Evolutionary conservation across 2,888 invertebrate species (phyloP).

Genomic region (Lepidochrysops patricia): DNA sequence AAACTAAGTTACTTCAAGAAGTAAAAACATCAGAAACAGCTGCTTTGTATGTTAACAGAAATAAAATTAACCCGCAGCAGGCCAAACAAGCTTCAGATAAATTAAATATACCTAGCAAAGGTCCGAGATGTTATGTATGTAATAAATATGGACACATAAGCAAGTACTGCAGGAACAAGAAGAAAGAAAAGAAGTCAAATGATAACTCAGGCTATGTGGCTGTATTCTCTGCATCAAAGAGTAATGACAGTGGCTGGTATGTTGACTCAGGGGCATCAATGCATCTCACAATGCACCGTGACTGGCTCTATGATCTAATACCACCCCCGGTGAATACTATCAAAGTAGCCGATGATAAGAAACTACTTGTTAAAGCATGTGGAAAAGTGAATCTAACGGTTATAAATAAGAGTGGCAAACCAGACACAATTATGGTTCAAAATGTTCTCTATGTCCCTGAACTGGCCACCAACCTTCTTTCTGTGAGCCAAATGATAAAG

Average conservation of each 20-base stretch:
- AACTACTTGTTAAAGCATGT: conserved; percentile 18
- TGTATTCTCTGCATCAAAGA: conserved; percentile 8
- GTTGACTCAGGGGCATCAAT: neutral
- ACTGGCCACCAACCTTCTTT: conserved; percentile 24
- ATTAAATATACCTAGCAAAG: neutral
- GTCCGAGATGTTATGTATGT: conserved; percentile 20
- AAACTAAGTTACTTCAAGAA: conserved; percentile 20
- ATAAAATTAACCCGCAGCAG: neutral
- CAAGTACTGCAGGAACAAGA: neutral
- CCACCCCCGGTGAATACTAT: conserved; percentile 13
- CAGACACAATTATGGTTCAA: conserved; percentile 19
- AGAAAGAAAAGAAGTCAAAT: neutral
- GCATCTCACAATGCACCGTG: conserved; percentile 15
- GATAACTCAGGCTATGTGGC: conserved; percentile 2
- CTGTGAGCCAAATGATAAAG: conserved; percentile 23
- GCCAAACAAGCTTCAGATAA: neutral
- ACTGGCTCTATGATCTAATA: conserved; percentile 16
- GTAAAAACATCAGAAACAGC: conserved; percentile 15
- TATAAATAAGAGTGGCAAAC: conserved; percentile 5
- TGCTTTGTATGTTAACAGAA: conserved; percentile 17
- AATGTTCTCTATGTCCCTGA: conserved; percentile 26
- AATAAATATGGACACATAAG: conserved; percentile 14
- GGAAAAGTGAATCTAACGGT: neutral
- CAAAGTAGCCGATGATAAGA: conserved; percentile 20
- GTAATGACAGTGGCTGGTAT: conserved; percentile 16